phyloP scores from a whole-genome alignment of 2,888 invertebrate genomes.

The Hydrotaea cyrtoneurina region DNA sequence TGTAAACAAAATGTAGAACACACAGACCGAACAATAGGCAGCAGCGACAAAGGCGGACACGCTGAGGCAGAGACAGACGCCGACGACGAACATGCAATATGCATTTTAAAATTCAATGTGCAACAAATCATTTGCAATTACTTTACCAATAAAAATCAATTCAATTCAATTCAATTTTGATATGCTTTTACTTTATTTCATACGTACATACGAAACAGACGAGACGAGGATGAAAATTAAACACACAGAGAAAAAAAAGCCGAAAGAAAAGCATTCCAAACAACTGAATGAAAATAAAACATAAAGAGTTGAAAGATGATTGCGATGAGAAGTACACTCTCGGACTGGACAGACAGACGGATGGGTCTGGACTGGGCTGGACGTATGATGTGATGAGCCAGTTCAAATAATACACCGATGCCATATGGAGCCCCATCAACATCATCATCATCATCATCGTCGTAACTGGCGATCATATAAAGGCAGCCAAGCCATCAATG shows the following conservation, averaged over 20 bases:
- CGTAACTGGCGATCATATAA: not conserved
- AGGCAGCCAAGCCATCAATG: conserved; percentile 4
- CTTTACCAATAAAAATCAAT: conserved; percentile 44
- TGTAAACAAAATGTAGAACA: conserved; percentile 18
- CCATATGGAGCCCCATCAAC: not conserved
- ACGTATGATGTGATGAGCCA: not conserved
- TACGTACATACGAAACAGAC: not conserved
- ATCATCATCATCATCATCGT: not conserved
- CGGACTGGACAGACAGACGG: not conserved
- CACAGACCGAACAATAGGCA: not conserved
- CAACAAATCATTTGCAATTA: conserved; percentile 46
- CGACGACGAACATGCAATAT: conserved; percentile 6
- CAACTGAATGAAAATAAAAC: conserved; percentile 25
- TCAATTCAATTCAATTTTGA: conserved; percentile 45
- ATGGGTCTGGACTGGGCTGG: not conserved
- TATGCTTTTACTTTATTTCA: conserved; percentile 39
- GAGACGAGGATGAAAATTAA: not conserved
- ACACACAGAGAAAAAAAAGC: not conserved
- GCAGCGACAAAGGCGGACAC: too few species aligned
- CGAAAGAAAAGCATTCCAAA: conserved; percentile 17
- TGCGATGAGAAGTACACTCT: conserved; percentile 9
- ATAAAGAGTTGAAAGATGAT: conserved; percentile 21
- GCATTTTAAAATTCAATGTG: conserved; percentile 39
- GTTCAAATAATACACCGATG: not conserved
- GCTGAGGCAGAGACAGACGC: not conserved